Conservation (phyloP, 2,113 vertebrate species). For the Corythoichthys intestinalis region DNA sequence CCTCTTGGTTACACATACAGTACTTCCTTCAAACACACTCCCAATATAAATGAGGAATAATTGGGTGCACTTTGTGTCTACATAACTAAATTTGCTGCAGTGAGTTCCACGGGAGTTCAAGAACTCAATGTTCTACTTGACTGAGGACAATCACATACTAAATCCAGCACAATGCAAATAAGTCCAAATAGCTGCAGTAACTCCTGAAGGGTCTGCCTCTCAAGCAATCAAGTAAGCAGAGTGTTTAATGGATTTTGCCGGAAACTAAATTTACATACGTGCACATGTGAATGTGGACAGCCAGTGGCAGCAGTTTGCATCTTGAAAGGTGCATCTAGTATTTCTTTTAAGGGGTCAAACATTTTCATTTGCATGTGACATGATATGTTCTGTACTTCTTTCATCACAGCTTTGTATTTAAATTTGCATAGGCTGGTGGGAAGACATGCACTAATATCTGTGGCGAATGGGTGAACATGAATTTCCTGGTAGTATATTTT, state of each 20-base stretch:
- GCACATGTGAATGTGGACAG: conserved; percentile 12
- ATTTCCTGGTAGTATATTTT: no score
- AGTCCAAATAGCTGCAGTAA: conserved; percentile 56
- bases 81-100: conserved; percentile 24
- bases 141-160: conserved; percentile 46
- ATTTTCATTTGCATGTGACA: background rate
- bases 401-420: background rate
- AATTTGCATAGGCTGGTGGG: background rate
- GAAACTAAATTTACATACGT: conserved; percentile 7
- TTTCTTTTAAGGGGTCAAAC: background rate
- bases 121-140: conserved; percentile 53
- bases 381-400: no score
- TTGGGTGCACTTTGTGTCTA: conserved; percentile 10
- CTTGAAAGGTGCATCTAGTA: no score
- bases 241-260: conserved; percentile 46
- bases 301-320: background rate
- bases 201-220: conserved; percentile 37
- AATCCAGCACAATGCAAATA: conserved; percentile 51
- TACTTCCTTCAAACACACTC: conserved; percentile 15
- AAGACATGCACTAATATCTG: background rate
- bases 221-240: conserved; percentile 49
- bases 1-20: conserved; percentile 1
- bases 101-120: conserved; percentile 40
- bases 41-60: conserved; percentile 29
- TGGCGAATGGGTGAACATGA: background rate